These are phyloP conservation scores for Pantala flavescens DNA, from an alignment of 1,140 invertebrate species.

Conservation along the genomic window DNA sequence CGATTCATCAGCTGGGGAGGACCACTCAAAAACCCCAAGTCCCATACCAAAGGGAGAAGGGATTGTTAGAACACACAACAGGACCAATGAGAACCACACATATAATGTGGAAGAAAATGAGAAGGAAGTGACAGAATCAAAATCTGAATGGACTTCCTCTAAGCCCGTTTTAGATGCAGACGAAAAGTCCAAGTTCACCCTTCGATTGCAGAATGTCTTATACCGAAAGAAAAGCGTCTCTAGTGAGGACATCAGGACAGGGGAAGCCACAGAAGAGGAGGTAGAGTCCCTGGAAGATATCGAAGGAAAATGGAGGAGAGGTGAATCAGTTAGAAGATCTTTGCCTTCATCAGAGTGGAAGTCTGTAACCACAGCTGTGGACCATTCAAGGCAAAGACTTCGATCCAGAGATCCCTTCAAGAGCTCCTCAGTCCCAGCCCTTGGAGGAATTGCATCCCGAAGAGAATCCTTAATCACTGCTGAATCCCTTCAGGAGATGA, in stretches of 20 bases:
- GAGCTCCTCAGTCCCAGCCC: neutral
- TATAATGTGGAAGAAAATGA: neutral
- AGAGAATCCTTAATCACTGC: constrained; percentile 42
- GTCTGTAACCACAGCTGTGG: neutral
- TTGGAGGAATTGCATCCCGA: constrained; percentile 15
- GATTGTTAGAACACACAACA: neutral
- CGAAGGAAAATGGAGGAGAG: constrained; percentile 40
- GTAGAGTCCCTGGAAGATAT: neutral
- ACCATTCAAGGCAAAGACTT: neutral
- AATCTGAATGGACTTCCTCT: neutral
- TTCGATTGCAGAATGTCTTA: neutral
- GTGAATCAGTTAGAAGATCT: constrained; percentile 45
- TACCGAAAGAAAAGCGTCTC: constrained; percentile 32
- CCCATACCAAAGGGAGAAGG: neutral
- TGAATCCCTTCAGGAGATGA: constrained; percentile 45
- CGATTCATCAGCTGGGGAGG: neutral
- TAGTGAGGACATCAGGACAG: constrained; percentile 36
- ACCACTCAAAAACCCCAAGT: neutral
- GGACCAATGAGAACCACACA: neutral
- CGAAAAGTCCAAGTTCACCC: constrained; percentile 17
- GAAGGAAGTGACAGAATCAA: neutral
- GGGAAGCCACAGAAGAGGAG: neutral
- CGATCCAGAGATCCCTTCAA: constrained; percentile 32
- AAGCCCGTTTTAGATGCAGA: constrained; percentile 20
- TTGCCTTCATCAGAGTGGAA: constrained; percentile 35